These are phyloP conservation scores for Drosophila dives DNA, from an alignment of 2,888 invertebrate species.

Conservation along the genomic window DNA sequence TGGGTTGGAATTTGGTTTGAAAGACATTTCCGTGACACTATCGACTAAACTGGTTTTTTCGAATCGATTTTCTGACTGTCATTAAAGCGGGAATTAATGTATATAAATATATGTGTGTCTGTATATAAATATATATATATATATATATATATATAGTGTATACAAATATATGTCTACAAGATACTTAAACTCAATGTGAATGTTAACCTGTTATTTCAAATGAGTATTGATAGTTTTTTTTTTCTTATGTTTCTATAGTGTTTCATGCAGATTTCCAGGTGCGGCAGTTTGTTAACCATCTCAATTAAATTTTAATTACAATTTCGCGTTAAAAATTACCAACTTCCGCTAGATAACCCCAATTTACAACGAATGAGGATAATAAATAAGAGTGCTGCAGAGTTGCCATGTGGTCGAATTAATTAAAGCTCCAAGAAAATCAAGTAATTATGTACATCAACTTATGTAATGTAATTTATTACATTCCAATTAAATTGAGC, in stretches of 20 bases:
- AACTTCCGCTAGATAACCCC: slow-evolving; percentile 60
- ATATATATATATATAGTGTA: no score
- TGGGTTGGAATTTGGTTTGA: background rate
- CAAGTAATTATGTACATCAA: slow-evolving; percentile 49
- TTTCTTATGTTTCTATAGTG: background rate
- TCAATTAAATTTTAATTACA: slow-evolving; percentile 19
- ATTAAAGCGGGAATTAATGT: slow-evolving; percentile 3
- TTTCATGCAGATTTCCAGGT: slow-evolving; percentile 4
- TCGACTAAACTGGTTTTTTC: slow-evolving; percentile 14
- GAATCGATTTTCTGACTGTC: slow-evolving; percentile 3
- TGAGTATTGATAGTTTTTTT: background rate
- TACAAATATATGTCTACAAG: background rate
- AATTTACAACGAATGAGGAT: slow-evolving; percentile 25
- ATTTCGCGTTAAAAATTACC: slow-evolving; percentile 61
- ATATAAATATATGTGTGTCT: background rate
- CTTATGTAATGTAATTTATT: background rate
- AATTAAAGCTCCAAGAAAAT: slow-evolving; percentile 53
- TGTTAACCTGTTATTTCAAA: slow-evolving; percentile 15
- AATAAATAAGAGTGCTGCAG: slow-evolving; percentile 16
- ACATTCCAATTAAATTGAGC: slow-evolving; percentile 31
- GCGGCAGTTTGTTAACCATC: slow-evolving; percentile 7
- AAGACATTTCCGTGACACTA: slow-evolving; percentile 8
- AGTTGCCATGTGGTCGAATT: slow-evolving; percentile 52
- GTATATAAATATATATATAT: background rate
- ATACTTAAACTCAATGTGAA: slow-evolving; percentile 1